Evolutionary conservation across 2,797 vertebrate genomes (phyloP).

Genomic region (Chrysocyon brachyurus): DNA sequence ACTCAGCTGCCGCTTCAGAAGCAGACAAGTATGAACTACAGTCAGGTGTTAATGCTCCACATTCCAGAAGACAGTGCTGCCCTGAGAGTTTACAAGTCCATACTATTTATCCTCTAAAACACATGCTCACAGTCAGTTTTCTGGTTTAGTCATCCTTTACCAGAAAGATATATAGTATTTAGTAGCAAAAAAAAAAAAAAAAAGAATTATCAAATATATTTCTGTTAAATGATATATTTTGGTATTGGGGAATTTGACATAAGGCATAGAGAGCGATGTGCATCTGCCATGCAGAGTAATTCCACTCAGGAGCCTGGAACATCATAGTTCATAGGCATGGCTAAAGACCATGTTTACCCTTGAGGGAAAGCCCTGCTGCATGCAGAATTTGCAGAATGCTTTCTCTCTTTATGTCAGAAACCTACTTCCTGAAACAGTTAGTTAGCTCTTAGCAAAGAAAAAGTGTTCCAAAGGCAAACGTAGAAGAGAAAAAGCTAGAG

Average conservation of each 20-base stretch:
- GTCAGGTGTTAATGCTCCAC: neutral
- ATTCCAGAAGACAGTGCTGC: no score
- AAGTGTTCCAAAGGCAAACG: neutral
- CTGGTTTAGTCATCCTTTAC: neutral
- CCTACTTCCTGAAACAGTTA: neutral
- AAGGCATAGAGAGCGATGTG: neutral
- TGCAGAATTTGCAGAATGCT: neutral
- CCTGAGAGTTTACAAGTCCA: neutral
- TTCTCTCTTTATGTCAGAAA: neutral
- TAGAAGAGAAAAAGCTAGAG: neutral
- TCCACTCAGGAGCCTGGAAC: neutral
- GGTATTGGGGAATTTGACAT: neutral
- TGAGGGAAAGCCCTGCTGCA: neutral
- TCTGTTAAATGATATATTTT: neutral
- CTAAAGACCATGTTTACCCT: neutral
- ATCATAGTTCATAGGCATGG: neutral
- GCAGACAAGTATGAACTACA: neutral
- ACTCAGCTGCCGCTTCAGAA: neutral
- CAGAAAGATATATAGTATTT: neutral
- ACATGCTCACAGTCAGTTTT: neutral
- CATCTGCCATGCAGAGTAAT: neutral
- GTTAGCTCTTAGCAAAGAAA: neutral
- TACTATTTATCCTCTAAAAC: neutral
- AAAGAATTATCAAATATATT: neutral
- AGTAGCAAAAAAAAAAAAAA: neutral